Base-by-base conservation (phyloP, 2,113 vertebrate genomes). In the Neogale vison region DNA sequence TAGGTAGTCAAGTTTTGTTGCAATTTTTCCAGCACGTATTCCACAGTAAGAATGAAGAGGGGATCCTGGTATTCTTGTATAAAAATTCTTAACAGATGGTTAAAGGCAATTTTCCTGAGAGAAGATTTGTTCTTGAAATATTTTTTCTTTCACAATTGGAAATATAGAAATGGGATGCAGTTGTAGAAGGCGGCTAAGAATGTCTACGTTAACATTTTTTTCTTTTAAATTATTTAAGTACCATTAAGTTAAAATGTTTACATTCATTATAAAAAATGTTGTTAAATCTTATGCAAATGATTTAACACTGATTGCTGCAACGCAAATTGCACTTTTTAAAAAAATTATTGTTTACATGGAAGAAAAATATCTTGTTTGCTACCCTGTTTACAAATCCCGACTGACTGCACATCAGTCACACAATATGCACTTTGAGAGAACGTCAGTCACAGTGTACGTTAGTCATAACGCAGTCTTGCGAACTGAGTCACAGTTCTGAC, bases 361-460 rank as follows among this genome's bases (percentile, higher is more conserved):
- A 99, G 99, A 99, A 99, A 99, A 99, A 98, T 99, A 99, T 99
- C 97, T 98, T 84, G 98, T 99, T 99, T 99, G 98, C 99, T 99
- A 99, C 99, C 99, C 99, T 99, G 99, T 99, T 99, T 99, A 98
- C 98, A 99, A 98, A 99, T 98, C 98, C 97, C 0, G 47, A 98
- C 98, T 94, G 97, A 97, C 96, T 97, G 93, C 88, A 97, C 98
- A 97, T 96, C 98, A 98, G 98, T 93, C 99, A 85, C 92, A 98
- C 98, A 98, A 99, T 96, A 99, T 74, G 96, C 99, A 99, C 98
- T 99, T 99, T 98, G 98, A 98, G 97, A 97, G 52, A 98, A 98
- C 90, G 14, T 98, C 98, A 98, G 98, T 99, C 99, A 99, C 98
- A 98, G 99, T 98, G 98, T 98, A 98, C 80, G 90, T 97, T 95